Percentiles rank a stretch among this genome's conserved stretches.
Conservation (phyloP, 1,140 invertebrate species). For the Lanistes nyassanus region DNA sequence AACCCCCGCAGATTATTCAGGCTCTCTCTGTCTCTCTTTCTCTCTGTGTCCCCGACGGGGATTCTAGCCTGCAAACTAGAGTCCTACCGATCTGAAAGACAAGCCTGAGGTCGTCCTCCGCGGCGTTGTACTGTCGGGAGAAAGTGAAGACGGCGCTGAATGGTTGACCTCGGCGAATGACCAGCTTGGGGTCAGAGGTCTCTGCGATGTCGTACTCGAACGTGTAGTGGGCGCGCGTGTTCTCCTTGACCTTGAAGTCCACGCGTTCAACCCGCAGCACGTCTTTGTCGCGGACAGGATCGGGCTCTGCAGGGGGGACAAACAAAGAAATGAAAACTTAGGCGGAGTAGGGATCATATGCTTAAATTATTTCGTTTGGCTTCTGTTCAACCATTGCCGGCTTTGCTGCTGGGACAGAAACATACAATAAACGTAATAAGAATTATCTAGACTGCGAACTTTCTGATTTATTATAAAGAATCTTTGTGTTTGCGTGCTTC, state of each 20-base stretch:
- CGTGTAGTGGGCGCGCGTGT: slow-evolving; percentile 34
- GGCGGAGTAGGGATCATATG: too few relatives aligned
- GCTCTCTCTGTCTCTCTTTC: not conserved
- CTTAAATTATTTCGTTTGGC: too few relatives aligned
- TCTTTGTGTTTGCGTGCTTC: too few relatives aligned
- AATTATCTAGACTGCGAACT: too few relatives aligned
- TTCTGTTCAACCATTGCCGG: too few relatives aligned
- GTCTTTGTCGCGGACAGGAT: slow-evolving; percentile 14
- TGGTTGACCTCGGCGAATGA: slow-evolving; percentile 40
- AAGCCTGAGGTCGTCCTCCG: slow-evolving; percentile 37
- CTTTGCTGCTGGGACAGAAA: too few relatives aligned
- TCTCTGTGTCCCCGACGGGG: not conserved
- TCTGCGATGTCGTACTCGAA: slow-evolving; percentile 39
- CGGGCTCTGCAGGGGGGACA: slow-evolving; percentile 3
- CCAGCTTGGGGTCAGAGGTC: slow-evolving; percentile 29
- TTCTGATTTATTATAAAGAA: too few relatives aligned
- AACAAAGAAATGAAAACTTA: too few relatives aligned
- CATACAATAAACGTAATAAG: too few relatives aligned
- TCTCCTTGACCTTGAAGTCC: slow-evolving; percentile 35
- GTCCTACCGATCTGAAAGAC: slow-evolving; percentile 41
- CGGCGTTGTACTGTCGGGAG: slow-evolving; percentile 29
- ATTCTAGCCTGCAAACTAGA: too few relatives aligned
- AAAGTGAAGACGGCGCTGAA: slow-evolving; percentile 39
- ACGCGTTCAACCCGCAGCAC: slow-evolving; percentile 28
- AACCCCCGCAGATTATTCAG: not conserved